Conservation (phyloP, 2,113 vertebrate species). For the Mugil cephalus region DNA sequence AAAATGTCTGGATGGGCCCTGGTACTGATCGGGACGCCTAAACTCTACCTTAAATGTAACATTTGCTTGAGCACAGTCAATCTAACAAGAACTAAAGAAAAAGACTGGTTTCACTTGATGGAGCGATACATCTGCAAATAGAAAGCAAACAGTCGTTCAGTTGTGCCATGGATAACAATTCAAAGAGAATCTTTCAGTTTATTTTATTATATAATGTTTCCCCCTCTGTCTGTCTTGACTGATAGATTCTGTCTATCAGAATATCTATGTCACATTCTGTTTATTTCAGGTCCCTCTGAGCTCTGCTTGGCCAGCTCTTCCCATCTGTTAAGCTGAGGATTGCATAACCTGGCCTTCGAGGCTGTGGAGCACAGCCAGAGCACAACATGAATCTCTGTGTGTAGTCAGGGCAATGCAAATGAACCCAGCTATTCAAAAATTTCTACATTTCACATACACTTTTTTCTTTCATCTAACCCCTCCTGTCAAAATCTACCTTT, state of each 20-base stretch:
- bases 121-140: too few species aligned
- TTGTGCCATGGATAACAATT: background rate
- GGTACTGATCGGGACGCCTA: too few species aligned
- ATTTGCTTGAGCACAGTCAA: too few species aligned
- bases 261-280: constrained; percentile 27
- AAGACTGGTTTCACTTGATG: too few species aligned
- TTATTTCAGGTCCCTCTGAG: constrained; percentile 32
- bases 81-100: too few species aligned
- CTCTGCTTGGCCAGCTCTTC: constrained; percentile 39
- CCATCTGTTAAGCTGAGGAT: constrained; percentile 45
- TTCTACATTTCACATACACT: constrained; percentile 28
- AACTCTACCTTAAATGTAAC: too few species aligned
- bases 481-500: constrained; percentile 24
- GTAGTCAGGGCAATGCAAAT: constrained; percentile 11
- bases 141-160: too few species aligned
- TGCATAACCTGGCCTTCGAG: constrained; percentile 54
- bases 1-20: too few species aligned
- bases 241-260: background rate
- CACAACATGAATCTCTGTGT: constrained; percentile 17
- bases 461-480: constrained; percentile 61
- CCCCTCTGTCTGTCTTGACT: constrained; percentile 13
- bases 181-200: background rate
- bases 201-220: background rate
- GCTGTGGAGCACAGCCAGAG: constrained; percentile 28
- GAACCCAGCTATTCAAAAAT: constrained; percentile 9